Base-by-base conservation (phyloP, 2,113 vertebrate genomes). In the Nettapus auritus region DNA sequence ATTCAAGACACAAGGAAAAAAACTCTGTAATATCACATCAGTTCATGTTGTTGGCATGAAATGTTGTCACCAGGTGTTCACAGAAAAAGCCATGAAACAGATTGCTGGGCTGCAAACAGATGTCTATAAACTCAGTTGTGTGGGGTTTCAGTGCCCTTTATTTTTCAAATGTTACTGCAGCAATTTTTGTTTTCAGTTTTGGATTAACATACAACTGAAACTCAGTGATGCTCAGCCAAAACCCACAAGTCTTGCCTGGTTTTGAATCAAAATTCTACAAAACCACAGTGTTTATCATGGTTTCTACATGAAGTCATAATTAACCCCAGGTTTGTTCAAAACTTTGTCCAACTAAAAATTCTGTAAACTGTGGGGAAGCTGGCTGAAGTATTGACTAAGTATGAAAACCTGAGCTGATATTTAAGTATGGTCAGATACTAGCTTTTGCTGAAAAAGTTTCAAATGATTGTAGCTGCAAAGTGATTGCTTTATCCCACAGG, bases 251-350 rank as follows among this genome's bases (percentile, higher is more conserved):
- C 74, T 87, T 95, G 86, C 94, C n/a, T 89, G 60, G 83, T 86
- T 97, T 92, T 92, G 86, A 92, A 93, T 93, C 40, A 82, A 92
- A 95, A 87, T 86, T 86, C 62, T 84, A 82, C 62, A 86, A 89
- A 96, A 62, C 96, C 96, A 73, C 93, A 82, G 44, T 94, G 87
- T 94, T 90, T 96, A 79, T 89, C 92, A 62, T 95, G 93, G 83
- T 96, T 96, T 84, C 74, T 82, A 62, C 59, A 90, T 96, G 90
- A 96, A 96, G 93, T 95, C 94, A 97, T 96, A 96, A 96, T 96
- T 94, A 97, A 96, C 92, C 95, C 94, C 95, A 96, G 86, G n/a
- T 96, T 94, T 92, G 62, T 86, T 95, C 50, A 86, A 95, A 93
- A 84, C 88, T 93, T 93, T 40, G 22, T 84, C 94, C 92, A 96